Evolutionary conservation across 2,797 vertebrate species (phyloP).

Genomic region (Propithecus deckenii): DNA sequence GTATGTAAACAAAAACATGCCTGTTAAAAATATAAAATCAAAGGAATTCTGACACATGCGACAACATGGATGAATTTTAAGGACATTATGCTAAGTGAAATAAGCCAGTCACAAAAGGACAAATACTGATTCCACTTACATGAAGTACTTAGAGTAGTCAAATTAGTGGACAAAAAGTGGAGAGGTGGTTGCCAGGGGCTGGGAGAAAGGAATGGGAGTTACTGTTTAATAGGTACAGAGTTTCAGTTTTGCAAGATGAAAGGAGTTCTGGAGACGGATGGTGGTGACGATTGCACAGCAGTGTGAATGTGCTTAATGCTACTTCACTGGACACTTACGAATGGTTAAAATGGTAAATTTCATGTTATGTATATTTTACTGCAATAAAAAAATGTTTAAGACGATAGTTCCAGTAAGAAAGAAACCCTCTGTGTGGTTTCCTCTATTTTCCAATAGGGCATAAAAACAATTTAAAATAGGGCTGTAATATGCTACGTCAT

Average conservation of each 20-base stretch:
- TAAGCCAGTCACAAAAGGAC: not conserved
- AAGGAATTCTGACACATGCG: not conserved
- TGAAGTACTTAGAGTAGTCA: not conserved
- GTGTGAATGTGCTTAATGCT: not conserved
- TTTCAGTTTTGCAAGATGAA: not conserved
- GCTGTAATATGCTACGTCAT: accelerated
- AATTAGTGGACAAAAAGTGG: not conserved
- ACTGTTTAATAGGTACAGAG: not conserved
- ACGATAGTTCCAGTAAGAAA: not conserved
- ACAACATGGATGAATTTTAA: not conserved
- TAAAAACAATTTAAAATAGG: not conserved
- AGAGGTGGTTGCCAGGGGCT: not conserved
- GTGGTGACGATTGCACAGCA: not conserved
- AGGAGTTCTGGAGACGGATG: not conserved
- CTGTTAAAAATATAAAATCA: not conserved
- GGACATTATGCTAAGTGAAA: not conserved
- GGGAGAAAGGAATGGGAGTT: too few species aligned
- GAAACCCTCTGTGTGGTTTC: not conserved
- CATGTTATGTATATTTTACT: not conserved
- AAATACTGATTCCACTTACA: not conserved
- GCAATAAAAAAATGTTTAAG: not conserved
- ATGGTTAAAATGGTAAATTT: not conserved
- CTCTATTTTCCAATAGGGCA: not conserved
- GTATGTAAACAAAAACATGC: not conserved
- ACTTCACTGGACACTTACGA: not conserved